Conservation (phyloP, 2,888 invertebrate genomes). For the Thymelicus lineola region DNA sequence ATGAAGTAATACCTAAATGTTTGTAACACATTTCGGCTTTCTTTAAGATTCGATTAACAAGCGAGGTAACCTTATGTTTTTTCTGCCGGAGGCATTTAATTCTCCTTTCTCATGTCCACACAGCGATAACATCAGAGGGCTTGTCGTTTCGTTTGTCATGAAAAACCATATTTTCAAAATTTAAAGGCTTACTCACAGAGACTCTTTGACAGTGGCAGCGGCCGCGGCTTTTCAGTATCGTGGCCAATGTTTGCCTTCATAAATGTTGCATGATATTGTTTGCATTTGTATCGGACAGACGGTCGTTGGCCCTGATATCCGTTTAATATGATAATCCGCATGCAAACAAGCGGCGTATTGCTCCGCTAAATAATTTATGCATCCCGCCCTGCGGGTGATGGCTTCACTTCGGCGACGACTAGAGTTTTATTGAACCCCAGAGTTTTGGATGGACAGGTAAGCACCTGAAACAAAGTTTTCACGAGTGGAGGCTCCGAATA, state of each 20-base stretch:
- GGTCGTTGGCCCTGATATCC: slow-evolving; percentile 77
- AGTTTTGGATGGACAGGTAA: slow-evolving; percentile 62
- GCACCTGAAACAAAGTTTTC: slow-evolving; percentile 55
- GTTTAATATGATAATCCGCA: slow-evolving; percentile 85
- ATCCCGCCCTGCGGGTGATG: slow-evolving; percentile 75
- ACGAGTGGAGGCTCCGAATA: slow-evolving; percentile 53
- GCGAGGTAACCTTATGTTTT: no score
- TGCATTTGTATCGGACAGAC: slow-evolving; percentile 70
- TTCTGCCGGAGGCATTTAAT: no score
- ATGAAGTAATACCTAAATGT: no score
- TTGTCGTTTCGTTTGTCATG: neutral
- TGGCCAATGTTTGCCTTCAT: slow-evolving; percentile 65
- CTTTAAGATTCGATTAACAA: no score
- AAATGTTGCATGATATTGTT: slow-evolving; percentile 80
- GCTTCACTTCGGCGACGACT: slow-evolving; percentile 68
- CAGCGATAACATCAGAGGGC: no score
- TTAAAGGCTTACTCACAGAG: slow-evolving; percentile 14
- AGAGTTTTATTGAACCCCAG: slow-evolving; percentile 72
- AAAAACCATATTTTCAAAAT: slow-evolving; percentile 15
- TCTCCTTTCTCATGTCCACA: neutral
- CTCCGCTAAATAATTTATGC: slow-evolving; percentile 82
- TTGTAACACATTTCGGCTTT: no score
- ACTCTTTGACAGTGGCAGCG: slow-evolving; percentile 44
- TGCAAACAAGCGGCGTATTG: slow-evolving; percentile 83
- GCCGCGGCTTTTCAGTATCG: slow-evolving; percentile 49